Evolutionary conservation across 2,797 vertebrate genomes (phyloP).

Genomic region (Catostomus latipinnis): DNA sequence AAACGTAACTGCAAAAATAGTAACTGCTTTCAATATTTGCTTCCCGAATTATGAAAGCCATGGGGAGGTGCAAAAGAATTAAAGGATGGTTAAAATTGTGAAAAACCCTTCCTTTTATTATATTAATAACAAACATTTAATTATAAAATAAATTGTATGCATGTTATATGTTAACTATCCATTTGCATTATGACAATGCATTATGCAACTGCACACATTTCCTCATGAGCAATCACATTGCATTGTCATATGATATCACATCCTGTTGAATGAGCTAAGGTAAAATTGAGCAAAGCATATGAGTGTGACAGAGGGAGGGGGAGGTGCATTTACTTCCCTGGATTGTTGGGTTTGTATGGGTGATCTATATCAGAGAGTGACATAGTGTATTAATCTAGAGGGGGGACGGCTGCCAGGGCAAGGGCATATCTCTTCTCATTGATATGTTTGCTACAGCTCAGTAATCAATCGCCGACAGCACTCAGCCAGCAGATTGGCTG

Average conservation of each 20-base stretch:
- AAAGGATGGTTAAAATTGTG: too few species aligned
- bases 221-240: too few species aligned
- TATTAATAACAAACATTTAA: too few species aligned
- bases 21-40: too few species aligned
- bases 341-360: constrained; percentile 62
- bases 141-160: too few species aligned
- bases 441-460: constrained; percentile 64
- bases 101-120: too few species aligned
- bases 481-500: constrained; percentile 53
- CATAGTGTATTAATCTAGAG: constrained; percentile 62
- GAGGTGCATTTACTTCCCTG: constrained; percentile 52
- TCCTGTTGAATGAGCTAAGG: neutral
- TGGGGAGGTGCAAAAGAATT: too few species aligned
- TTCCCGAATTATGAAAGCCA: too few species aligned
- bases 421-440: constrained; percentile 65
- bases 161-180: too few species aligned
- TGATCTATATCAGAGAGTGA: constrained; percentile 63
- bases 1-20: too few species aligned
- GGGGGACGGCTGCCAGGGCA: constrained; percentile 51
- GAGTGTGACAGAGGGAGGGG: constrained; percentile 28
- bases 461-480: constrained; percentile 60
- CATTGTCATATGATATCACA: constrained; percentile 9
- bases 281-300: neutral
- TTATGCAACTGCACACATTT: neutral
- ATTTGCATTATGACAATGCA: too few species aligned